Evolutionary conservation across 2,888 invertebrate species (phyloP).

Genomic region (Alloscopus bannaensis): DNA sequence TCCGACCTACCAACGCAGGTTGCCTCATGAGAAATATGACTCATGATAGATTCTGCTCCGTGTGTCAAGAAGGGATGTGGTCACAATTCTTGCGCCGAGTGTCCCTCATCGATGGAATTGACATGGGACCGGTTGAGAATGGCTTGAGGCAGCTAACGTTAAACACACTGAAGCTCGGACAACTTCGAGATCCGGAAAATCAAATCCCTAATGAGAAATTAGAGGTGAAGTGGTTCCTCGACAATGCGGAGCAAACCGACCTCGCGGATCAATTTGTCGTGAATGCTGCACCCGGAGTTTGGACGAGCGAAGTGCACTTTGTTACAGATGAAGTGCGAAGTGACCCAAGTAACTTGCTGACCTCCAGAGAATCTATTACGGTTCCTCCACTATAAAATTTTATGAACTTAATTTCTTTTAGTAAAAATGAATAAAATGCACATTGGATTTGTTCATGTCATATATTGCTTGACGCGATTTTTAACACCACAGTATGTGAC

Average conservation of each 20-base stretch:
- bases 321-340: constrained; percentile 25
- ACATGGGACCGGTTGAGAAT: constrained; percentile 21
- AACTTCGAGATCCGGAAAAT: constrained; percentile 56
- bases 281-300: constrained; percentile 30
- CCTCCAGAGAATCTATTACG: constrained; percentile 8
- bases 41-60: constrained; percentile 53
- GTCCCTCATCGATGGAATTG: constrained; percentile 64
- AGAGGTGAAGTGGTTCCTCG: constrained; percentile 44
- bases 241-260: constrained; percentile 34
- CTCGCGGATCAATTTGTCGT: constrained; percentile 44
- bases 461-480: too few relatives aligned
- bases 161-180: constrained; percentile 62
- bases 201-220: constrained; percentile 55
- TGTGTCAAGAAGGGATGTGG: constrained; percentile 71
- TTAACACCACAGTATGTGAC: too few relatives aligned
- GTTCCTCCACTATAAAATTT: constrained; percentile 18
- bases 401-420: neutral
- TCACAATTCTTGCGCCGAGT: constrained; percentile 64
- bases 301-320: constrained; percentile 31
- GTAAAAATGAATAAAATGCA: neutral
- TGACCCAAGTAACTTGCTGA: constrained; percentile 29
- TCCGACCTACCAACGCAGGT: constrained; percentile 33
- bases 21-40: constrained; percentile 69
- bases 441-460: too few relatives aligned
- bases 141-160: constrained; percentile 42